A percentile compares a stretch with the other conserved stretches of the same genome.
These are phyloP conservation scores for Bimastos eiseni DNA, from an alignment of 2,888 invertebrate species.

Conservation along the genomic window DNA sequence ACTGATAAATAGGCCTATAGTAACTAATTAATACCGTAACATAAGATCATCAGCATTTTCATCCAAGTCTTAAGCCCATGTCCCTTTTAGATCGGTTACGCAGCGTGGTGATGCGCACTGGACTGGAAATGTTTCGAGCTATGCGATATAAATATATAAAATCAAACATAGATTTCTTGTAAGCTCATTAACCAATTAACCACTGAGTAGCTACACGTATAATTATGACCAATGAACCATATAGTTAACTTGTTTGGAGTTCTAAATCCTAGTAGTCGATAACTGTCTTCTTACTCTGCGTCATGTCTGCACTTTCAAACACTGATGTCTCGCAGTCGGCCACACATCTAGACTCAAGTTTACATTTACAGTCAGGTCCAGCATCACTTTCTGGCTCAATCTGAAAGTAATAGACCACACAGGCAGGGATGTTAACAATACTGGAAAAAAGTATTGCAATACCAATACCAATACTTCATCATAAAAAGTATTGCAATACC, in stretches of 20 bases:
- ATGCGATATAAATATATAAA: neutral
- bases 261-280: constrained; percentile 2
- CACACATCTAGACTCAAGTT: neutral
- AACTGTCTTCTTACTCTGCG: neutral
- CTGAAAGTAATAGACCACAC: neutral
- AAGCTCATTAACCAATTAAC: neutral
- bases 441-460: too few relatives aligned
- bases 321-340: neutral
- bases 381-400: neutral
- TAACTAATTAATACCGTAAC: neutral
- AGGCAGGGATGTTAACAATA: too few relatives aligned
- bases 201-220: neutral
- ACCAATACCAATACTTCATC: too few relatives aligned
- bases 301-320: neutral
- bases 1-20: too few relatives aligned
- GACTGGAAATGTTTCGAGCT: neutral
- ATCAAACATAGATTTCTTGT: neutral
- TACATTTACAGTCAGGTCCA: neutral
- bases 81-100: neutral
- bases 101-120: neutral
- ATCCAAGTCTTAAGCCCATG: neutral
- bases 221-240: neutral
- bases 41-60: neutral
- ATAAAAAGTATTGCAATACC: too few relatives aligned
- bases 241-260: neutral